These are phyloP conservation scores for Glaucidium brasilianum DNA, from an alignment of 2,113 vertebrate species.

Conservation along the genomic window DNA sequence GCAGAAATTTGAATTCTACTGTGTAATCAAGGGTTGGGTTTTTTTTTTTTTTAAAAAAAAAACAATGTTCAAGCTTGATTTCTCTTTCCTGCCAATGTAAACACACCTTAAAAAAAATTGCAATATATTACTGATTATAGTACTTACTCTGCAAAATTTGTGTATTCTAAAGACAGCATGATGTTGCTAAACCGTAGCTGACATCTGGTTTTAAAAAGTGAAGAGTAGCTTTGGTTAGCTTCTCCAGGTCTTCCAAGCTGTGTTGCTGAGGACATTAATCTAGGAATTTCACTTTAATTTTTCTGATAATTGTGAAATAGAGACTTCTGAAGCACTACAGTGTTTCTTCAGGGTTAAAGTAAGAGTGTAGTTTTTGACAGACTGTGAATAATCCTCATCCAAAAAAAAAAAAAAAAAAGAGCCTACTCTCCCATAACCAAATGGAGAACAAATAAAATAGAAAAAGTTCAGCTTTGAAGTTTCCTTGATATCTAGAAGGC, in stretches of 20 bases:
- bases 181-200: neutral
- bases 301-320: neutral
- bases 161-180: neutral
- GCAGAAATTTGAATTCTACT: neutral
- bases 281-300: neutral
- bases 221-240: neutral
- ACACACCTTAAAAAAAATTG: neutral
- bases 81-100: fast-evolving
- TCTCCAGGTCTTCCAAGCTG: neutral
- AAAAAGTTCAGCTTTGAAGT: neutral
- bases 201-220: neutral
- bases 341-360: neutral
- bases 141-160: neutral
- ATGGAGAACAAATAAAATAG: neutral
- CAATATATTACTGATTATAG: neutral
- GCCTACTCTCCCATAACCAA: neutral
- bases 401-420: neutral
- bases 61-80: neutral
- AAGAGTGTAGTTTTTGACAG: neutral
- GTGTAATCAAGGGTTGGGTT: neutral
- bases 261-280: neutral
- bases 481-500: neutral
- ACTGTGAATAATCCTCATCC: neutral
- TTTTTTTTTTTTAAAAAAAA: too few species aligned
- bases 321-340: neutral